A percentile compares a stretch with the other conserved stretches of the same genome.
phyloP scores from a whole-genome alignment of 2,113 vertebrate species.

The Parus major region DNA sequence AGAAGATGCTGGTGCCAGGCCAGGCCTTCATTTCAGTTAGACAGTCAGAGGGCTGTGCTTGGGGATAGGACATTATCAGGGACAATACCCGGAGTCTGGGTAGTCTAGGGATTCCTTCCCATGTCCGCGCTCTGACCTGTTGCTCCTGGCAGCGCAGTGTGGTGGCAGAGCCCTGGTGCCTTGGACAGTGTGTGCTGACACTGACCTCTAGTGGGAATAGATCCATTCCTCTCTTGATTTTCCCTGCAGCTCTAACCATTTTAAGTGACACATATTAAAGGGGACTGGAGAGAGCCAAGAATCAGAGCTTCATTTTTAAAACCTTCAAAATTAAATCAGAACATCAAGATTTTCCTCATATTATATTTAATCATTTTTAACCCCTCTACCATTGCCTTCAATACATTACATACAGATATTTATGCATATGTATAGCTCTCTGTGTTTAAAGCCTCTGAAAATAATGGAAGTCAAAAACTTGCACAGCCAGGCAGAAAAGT shows the following conservation, averaged over 20 bases:
- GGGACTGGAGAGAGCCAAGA: not conserved
- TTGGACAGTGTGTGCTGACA: not conserved
- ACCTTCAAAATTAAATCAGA: not conserved
- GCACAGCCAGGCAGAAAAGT: not conserved
- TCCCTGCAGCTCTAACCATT: not conserved
- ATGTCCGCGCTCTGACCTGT: not conserved
- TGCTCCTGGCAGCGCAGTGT: not conserved
- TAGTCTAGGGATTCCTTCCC: not conserved
- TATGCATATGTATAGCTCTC: not conserved
- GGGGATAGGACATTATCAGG: not conserved
- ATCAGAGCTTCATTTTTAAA: not conserved
- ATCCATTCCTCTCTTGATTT: not conserved
- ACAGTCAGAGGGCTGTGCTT: not conserved
- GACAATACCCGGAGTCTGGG: not conserved
- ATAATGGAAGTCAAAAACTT: not conserved
- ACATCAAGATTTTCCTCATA: not conserved
- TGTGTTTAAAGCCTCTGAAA: not conserved
- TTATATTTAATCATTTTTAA: not conserved
- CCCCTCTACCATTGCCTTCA: not conserved
- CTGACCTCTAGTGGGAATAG: constrained; percentile 49
- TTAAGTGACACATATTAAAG: not conserved
- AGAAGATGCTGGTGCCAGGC: not conserved
- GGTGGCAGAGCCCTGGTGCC: not conserved
- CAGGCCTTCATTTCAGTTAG: not conserved
- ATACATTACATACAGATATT: not conserved